phyloP scores from a whole-genome alignment of 2,113 vertebrate species.

The Semicossyphus pulcher region DNA sequence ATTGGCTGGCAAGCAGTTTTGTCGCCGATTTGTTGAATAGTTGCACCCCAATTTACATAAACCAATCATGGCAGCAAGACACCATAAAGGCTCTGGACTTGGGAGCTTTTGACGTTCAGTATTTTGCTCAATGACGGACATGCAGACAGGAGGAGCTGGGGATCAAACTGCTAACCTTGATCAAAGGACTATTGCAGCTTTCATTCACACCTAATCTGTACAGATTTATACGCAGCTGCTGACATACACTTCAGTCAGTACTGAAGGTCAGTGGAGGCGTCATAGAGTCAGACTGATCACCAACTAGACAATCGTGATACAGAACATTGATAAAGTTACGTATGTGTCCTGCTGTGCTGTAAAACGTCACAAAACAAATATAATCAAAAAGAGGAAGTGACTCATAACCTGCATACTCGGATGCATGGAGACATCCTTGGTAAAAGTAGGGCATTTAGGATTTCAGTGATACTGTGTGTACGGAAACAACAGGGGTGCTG shows the following conservation, averaged over 20 bases:
- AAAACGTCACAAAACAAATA: background rate
- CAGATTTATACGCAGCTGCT: background rate
- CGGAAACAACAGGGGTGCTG: background rate
- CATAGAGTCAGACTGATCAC: background rate
- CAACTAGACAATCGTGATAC: background rate
- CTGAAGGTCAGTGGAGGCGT: background rate
- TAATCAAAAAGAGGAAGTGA: conserved; percentile 27
- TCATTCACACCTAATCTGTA: background rate
- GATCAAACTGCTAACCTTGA: background rate
- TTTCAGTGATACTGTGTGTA: background rate
- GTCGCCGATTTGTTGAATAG: too few species aligned
- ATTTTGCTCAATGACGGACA: conserved; percentile 1
- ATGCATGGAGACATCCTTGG: background rate
- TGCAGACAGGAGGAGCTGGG: background rate
- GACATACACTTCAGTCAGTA: background rate
- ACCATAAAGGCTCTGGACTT: background rate
- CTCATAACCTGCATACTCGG: background rate
- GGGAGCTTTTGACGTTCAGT: background rate
- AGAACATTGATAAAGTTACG: conserved; percentile 3
- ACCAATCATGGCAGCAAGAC: background rate
- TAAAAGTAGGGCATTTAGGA: conserved; percentile 9
- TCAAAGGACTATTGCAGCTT: background rate
- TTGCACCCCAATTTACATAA: too few species aligned
- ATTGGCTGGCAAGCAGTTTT: too few species aligned
- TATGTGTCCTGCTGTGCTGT: background rate